These are phyloP conservation scores for Paguma larvata DNA, from an alignment of 2,797 vertebrate genomes.

Conservation along the genomic window DNA sequence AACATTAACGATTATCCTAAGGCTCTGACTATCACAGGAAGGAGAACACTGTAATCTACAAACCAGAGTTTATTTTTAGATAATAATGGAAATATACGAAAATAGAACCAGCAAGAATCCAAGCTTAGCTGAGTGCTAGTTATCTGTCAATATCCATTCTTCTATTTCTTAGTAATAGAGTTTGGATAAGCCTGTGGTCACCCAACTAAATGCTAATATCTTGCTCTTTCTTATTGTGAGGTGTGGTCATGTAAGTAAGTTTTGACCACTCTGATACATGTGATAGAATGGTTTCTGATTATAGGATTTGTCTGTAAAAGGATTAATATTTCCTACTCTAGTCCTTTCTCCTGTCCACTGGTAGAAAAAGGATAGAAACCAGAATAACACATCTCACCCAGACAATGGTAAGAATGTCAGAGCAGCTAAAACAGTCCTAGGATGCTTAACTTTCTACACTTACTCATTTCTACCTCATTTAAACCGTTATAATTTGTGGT, in stretches of 20 bases:
- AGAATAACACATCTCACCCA: background rate
- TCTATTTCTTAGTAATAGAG: background rate
- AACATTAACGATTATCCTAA: background rate
- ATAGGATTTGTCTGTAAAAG: background rate
- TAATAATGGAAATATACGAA: background rate
- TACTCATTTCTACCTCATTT: background rate
- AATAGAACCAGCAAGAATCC: background rate
- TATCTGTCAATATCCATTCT: background rate
- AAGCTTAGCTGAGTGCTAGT: background rate
- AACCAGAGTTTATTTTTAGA: background rate
- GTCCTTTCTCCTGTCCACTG: background rate
- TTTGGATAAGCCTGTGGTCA: background rate
- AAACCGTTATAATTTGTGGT: background rate
- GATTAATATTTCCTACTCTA: background rate
- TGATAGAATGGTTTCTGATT: background rate
- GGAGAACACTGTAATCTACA: background rate
- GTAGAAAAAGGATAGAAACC: background rate
- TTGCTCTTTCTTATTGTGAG: background rate
- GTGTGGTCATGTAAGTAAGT: background rate
- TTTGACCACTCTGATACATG: background rate
- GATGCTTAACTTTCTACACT: background rate
- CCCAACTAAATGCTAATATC: background rate
- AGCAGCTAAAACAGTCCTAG: background rate
- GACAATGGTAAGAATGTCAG: background rate
- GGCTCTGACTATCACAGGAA: background rate